Evolutionary conservation across 1,140 invertebrate species (phyloP), one percentile per base, ranked within the genome.

Genomic region (Akabosia matsudoensis): DNA sequence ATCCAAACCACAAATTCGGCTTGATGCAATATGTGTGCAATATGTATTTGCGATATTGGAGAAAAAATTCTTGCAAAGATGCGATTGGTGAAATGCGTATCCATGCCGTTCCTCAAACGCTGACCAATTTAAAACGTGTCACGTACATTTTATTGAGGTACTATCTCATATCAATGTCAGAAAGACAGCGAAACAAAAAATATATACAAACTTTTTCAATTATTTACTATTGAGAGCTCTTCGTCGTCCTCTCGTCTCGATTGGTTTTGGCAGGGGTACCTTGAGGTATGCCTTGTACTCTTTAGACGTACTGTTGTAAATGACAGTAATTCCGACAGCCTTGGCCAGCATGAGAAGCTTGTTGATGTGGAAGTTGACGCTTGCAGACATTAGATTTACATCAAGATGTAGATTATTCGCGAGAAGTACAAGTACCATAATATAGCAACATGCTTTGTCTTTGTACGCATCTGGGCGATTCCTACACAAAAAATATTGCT

Each of bases 291-390:
- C 80, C 13, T 34, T 18, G 24, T 81, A 77, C 10, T 75, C 34
- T 45, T 79, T 79, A 1, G 71, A 31, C 0, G 22, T 10, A 26
- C 74, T 18, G 37, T 78, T 79, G 30, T 76, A 52, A 3, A 33
- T 73, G 0, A 78, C 33, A 0, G 80, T 79, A 26, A 81, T 81
- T 26, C 80, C 80, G 0, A 81, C 80, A 31, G 78, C 80, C 73
- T 61, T 76, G 1, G 78, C 76, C 24, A 81, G 56, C 0, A 76
- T 76, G 4, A 81, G 33, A 31, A 81, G 56, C 26, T 78, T 81
- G 18, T 76, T 81, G 1, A 81, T 79, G 76, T 81, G 80, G 70
- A 81, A 71, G 26, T 81, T 76, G 3, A 81, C 72, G 34, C 76
- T 78, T 54, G 77, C 73, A 18, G 80, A 76, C 54, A 81, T 74